Base-by-base conservation (phyloP, 1,140 invertebrate species). In the Whitmania pigra region DNA sequence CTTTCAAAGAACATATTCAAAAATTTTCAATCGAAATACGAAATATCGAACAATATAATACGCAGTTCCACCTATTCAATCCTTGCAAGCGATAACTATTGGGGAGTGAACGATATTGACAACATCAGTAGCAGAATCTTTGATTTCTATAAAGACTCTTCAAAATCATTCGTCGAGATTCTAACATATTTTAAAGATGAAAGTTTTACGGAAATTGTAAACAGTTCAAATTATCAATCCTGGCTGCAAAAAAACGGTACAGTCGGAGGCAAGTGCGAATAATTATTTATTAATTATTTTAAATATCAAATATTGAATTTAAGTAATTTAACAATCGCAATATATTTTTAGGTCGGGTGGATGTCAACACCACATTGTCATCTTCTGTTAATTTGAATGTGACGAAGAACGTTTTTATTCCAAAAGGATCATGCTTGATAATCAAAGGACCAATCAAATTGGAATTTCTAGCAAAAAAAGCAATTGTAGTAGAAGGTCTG, bases 1-100 rank as follows among this genome's bases (percentile, higher is more conserved):
- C n/a, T 60, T 27, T 60, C 55, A n/a, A 60, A 60, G n/a, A 60
- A 60, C 55, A n/a, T 22, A 27, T 27, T 60, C n/a, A 60, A 22
- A 9, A 60, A 60, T 17, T 60, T 60, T 27, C n/a, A 60, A 22
- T 5, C 55, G 9, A n/a, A n/a, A 22, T 60, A 60, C 27, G 55
- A 60, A 60, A 60, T 60, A n/a, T n/a, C 55, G 55, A 17, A n/a
- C n/a, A n/a, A n/a, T n/a, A n/a, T n/a, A n/a, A n/a, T n/a, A n/a
- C n/a, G n/a, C n/a, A n/a, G n/a, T n/a, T n/a, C n/a, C n/a, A n/a
- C n/a, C n/a, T n/a, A n/a, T n/a, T n/a, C n/a, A n/a, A n/a, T n/a
- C n/a, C n/a, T n/a, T n/a, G n/a, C n/a, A n/a, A n/a, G n/a, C n/a
- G n/a, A n/a, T n/a, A n/a, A n/a, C n/a, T n/a, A n/a, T n/a, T n/a